These are phyloP conservation scores for Aphrocallistes beatrix DNA, from an alignment of 37 sponge, comb jelly and placozoan species.

Conservation along the genomic window DNA sequence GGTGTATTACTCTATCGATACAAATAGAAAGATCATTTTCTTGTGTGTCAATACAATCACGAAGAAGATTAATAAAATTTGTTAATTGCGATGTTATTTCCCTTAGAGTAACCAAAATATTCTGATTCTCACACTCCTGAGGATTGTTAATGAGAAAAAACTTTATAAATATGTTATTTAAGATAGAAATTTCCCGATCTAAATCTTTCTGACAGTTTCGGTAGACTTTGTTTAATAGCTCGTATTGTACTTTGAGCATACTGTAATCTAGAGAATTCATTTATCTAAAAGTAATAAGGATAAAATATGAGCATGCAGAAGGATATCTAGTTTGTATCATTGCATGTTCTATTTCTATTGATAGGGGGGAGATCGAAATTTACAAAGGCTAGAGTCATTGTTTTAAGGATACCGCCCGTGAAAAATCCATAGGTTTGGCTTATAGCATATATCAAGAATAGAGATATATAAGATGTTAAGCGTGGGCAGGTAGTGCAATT, in stretches of 20 bases:
- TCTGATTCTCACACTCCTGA: not conserved
- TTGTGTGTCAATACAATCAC: not conserved
- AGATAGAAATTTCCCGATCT: constrained; percentile 66
- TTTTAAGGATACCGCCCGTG: too few species aligned
- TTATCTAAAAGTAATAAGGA: too few species aligned
- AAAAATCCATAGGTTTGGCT: too few species aligned
- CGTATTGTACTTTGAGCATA: constrained; percentile 73
- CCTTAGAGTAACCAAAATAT: not conserved
- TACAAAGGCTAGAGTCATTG: too few species aligned
- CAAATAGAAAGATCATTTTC: not conserved
- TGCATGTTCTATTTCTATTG: too few species aligned
- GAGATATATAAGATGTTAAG: too few species aligned
- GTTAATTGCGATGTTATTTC: not conserved
- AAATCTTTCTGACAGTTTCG: constrained; percentile 64
- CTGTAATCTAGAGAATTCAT: not conserved
- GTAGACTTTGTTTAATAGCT: constrained; percentile 89
- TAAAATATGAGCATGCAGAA: too few species aligned
- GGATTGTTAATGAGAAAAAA: not conserved
- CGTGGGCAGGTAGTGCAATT: too few species aligned
- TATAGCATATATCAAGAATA: too few species aligned
- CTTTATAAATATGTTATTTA: constrained; percentile 10
- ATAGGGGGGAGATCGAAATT: too few species aligned
- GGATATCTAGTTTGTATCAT: too few species aligned
- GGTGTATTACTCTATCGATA: not conserved
- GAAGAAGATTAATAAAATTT: not conserved